Evolutionary conservation across 2,113 vertebrate species (phyloP), one percentile per base, ranked within the genome.

Genomic region (Zosterops japonicus): DNA sequence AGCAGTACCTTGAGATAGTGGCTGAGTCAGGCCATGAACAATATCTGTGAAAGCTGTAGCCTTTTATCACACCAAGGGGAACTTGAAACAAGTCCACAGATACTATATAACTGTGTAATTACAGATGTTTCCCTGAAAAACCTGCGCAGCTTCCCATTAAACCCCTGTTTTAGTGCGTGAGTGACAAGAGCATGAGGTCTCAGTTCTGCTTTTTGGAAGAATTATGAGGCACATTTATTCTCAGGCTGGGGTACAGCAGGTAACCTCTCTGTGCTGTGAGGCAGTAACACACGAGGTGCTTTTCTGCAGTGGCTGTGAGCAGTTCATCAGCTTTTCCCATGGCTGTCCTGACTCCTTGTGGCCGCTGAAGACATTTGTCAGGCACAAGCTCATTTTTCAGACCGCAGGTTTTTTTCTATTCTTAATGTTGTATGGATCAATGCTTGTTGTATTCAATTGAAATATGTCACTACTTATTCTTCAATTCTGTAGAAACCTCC

Each of bases 341-440:
- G 93, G 8, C 44, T 84, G 69, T 87, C 56, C 94, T 96, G 96
- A 90, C 94, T 96, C 96, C 95, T 93, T 75, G 92, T 96, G 95
- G 95, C 65, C 86, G 8, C 36, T 71, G 8, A 44, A 70, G 71
- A 64, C 44, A 75, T 42, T 61, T 31, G 47, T 22, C 33, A 25
- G 3, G 9, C 7, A 9, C 5, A n/a, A 46, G 6, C 15, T 12
- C 8, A 6, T 18, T 55, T 84, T 83, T 83, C 52, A 79, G 14
- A 50, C 33, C 16, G n/a, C 1, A 3, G 11, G 10, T 47, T 87
- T 47, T 64, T 76, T 72, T 12, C 13, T 39, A 39, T 39, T 63
- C 36, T 23, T 42, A 33, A 14, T 35, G 31, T 27, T 46, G 3
- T 31, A 12, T n/a, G 15, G 20, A 18, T 49, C 24, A 9, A 8